Base-by-base conservation (phyloP, 2,888 invertebrate species). In the Netelia virgata region DNA sequence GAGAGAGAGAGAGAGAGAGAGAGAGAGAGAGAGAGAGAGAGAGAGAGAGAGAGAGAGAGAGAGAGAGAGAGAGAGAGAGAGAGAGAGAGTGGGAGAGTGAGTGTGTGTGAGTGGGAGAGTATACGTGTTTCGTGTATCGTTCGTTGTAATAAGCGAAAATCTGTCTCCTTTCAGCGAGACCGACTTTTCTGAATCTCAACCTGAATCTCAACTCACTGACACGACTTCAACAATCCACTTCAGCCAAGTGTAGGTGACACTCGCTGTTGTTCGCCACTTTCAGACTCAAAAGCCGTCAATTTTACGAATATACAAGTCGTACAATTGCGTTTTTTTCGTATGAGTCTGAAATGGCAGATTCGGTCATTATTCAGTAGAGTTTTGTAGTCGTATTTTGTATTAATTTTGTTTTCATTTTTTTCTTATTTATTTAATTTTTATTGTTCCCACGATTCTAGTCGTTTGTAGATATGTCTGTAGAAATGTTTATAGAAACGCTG, bases 141-240 rank as follows among this genome's bases (percentile, higher is more conserved):
- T 78, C 79, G 82, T 87, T 87, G 87, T 90, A 89, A 89, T 74
- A 82, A 84, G 86, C 76, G 78, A 81, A 47, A 73, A 88, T 90
- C 87, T 92, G 88, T 91, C 91, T 92, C 91, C 91, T 93, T 93
- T 95, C 98, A 99, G 98, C 98, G 95, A 97, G 99, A 93, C 99
- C 99, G 94, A 99, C 98, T 94, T 99, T 98, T 96, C 97, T 99
- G 95, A 98, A 98, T 96, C 97, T 99, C 95, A 98, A 97, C 96
- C 96, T 98, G 96, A 98, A 97, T 96, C 96, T 97, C 95, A 98
- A 98, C 96, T 96, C 97, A 93, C 96, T 97, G 95, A 92, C 93
- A 90, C 96, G 97, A 94, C 96, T 97, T 94, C 97, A 97, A 95
- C 97, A 97, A 94, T 96, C 96, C 93, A 96, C 96, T 91, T 94